Percentiles rank a stretch among this genome's conserved stretches.
These are phyloP conservation scores for Leptopilina syphax DNA, from an alignment of 2,888 invertebrate species.

Conservation along the genomic window DNA sequence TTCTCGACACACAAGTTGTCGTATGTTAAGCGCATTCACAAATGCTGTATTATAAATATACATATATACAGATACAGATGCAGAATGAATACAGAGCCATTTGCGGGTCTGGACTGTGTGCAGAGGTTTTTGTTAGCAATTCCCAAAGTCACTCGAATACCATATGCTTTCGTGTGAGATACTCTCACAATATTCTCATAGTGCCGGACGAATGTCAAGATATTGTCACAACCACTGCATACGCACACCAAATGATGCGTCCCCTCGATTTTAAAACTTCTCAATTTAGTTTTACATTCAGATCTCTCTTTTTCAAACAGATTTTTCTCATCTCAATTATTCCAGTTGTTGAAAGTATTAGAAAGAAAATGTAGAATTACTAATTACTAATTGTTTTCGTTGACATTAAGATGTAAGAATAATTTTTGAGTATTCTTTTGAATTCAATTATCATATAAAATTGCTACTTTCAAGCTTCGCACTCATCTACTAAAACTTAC, in stretches of 20 bases:
- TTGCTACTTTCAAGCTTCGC: too few relatives aligned
- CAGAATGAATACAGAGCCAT: background rate
- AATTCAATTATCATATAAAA: too few relatives aligned
- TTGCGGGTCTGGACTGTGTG: background rate
- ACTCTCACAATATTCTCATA: conserved; percentile 47
- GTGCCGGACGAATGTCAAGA: conserved; percentile 14
- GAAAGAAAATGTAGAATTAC: too few relatives aligned
- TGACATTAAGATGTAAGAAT: too few relatives aligned
- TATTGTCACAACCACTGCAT: conserved; percentile 12
- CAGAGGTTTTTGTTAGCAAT: conserved; percentile 34
- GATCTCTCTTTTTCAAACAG: background rate
- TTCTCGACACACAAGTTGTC: conserved; percentile 11
- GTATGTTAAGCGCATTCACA: conserved; percentile 17
- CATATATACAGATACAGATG: background rate
- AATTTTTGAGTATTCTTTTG: too few relatives aligned
- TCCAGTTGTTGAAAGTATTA: background rate
- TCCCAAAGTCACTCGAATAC: conserved; percentile 52
- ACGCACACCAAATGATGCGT: conserved; percentile 12
- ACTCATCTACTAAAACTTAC: too few relatives aligned
- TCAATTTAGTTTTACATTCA: background rate
- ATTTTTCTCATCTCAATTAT: background rate
- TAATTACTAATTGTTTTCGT: too few relatives aligned
- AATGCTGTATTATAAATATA: background rate
- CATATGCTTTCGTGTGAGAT: conserved; percentile 49
- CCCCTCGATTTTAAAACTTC: conserved; percentile 19